Evolutionary conservation across 1,140 invertebrate genomes (phyloP).

Genomic region (Bombus confusus): DNA sequence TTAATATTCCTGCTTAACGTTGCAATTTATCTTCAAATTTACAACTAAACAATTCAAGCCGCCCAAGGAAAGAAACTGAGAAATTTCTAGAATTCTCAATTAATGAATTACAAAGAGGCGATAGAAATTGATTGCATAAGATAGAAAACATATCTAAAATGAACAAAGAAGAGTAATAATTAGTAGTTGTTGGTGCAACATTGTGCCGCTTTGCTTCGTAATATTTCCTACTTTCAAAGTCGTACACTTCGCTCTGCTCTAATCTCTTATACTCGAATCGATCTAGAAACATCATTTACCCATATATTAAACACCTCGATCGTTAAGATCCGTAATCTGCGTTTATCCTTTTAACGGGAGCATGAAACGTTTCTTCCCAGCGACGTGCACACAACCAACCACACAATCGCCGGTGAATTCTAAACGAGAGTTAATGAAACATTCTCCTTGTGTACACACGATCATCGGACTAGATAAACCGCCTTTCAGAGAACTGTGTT

Average conservation of each 20-base stretch:
- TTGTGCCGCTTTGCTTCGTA: background rate
- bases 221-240: background rate
- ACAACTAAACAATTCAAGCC: background rate
- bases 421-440: conserved; percentile 16
- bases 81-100: background rate
- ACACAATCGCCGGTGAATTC: background rate
- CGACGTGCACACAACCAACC: background rate
- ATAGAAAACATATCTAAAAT: background rate
- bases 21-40: background rate
- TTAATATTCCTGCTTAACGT: background rate
- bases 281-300: background rate
- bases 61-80: background rate
- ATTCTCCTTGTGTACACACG: background rate
- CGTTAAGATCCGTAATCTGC: conserved; percentile 5
- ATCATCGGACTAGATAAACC: background rate
- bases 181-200: no score
- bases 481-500: background rate
- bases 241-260: background rate
- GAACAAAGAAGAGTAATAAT: background rate
- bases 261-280: no score
- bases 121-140: background rate
- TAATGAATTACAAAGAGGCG: background rate
- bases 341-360: conserved; percentile 5
- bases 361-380: background rate
- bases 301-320: background rate